A percentile compares a stretch with the other conserved stretches of the same genome.
These are phyloP conservation scores for Lepas anatifera DNA, from an alignment of 2,888 invertebrate genomes.

Conservation along the genomic window DNA sequence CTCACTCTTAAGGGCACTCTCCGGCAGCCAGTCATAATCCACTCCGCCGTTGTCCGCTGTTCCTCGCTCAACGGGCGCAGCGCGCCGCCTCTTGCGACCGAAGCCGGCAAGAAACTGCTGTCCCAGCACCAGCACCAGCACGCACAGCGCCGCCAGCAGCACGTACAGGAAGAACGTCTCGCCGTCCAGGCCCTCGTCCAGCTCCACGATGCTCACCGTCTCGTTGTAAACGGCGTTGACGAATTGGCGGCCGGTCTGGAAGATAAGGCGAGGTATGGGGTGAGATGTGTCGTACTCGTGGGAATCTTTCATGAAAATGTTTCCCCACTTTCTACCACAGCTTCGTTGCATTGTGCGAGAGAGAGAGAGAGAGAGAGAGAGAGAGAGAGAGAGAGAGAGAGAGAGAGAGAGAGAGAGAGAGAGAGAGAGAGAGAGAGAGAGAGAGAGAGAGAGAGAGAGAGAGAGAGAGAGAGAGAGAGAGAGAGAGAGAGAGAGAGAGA, in stretches of 20 bases:
- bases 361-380: too few relatives aligned
- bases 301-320: too few relatives aligned
- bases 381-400: too few relatives aligned
- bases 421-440: too few relatives aligned
- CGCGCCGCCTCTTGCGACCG: conserved; percentile 52
- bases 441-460: too few relatives aligned
- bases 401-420: too few relatives aligned
- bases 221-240: conserved; percentile 95
- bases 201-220: conserved; percentile 87
- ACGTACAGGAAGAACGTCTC: conserved; percentile 98
- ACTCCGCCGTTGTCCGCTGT: conserved; percentile 47
- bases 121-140: conserved; percentile 71
- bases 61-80: conserved; percentile 16
- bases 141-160: conserved; percentile 78
- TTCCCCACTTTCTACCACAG: too few relatives aligned
- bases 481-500: too few relatives aligned
- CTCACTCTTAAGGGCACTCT: conserved; percentile 30
- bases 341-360: too few relatives aligned
- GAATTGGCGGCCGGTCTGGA: conserved; percentile 44
- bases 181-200: conserved; percentile 93
- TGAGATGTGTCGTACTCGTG: too few relatives aligned
- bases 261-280: too few relatives aligned
- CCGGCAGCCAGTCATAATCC: conserved; percentile 97
- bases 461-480: too few relatives aligned
- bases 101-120: conserved; percentile 78